Evolutionary conservation across 2,888 invertebrate genomes (phyloP).

Genomic region (Trichopoda pennipes): DNA sequence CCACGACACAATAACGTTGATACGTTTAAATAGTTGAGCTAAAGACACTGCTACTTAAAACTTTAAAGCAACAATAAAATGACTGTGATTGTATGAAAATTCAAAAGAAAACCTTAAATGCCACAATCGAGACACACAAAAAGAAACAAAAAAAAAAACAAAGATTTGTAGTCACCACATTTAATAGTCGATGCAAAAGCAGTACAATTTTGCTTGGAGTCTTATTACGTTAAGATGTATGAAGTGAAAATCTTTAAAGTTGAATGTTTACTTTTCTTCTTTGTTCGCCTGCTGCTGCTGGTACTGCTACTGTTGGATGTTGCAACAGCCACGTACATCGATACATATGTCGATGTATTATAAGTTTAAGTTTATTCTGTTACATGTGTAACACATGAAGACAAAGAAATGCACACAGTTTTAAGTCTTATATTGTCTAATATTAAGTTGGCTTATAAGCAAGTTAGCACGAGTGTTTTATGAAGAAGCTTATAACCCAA

Average conservation of each 20-base stretch:
- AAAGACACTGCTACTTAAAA: slow-evolving; percentile 4
- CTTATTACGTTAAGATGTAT: not conserved
- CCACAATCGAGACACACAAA: slow-evolving; percentile 37
- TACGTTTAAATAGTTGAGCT: slow-evolving; percentile 10
- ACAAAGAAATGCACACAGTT: slow-evolving; percentile 29
- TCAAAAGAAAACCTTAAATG: slow-evolving; percentile 55
- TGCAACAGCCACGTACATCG: slow-evolving; percentile 27
- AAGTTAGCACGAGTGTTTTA: not conserved
- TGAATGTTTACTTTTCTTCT: slow-evolving; percentile 19
- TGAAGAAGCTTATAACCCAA: slow-evolving; percentile 6
- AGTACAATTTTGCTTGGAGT: not conserved
- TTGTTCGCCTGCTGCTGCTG: not conserved
- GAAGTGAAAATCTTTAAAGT: slow-evolving; percentile 18
- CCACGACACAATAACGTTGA: slow-evolving; percentile 17
- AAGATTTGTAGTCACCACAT: slow-evolving; percentile 48
- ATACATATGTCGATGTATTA: slow-evolving; percentile 26
- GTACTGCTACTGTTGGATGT: not conserved
- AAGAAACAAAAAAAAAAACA: not conserved
- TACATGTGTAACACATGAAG: slow-evolving; percentile 63
- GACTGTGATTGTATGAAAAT: slow-evolving; percentile 1
- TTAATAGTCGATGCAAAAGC: slow-evolving; percentile 10
- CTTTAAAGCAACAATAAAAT: not conserved
- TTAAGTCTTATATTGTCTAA: slow-evolving; percentile 5
- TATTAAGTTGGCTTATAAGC: slow-evolving; percentile 19
- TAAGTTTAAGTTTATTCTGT: slow-evolving; percentile 39